A percentile compares a stretch with the other conserved stretches of the same genome.
These are phyloP conservation scores for Sebastes alutus DNA, from an alignment of 2,797 vertebrate species.

Conservation along the genomic window DNA sequence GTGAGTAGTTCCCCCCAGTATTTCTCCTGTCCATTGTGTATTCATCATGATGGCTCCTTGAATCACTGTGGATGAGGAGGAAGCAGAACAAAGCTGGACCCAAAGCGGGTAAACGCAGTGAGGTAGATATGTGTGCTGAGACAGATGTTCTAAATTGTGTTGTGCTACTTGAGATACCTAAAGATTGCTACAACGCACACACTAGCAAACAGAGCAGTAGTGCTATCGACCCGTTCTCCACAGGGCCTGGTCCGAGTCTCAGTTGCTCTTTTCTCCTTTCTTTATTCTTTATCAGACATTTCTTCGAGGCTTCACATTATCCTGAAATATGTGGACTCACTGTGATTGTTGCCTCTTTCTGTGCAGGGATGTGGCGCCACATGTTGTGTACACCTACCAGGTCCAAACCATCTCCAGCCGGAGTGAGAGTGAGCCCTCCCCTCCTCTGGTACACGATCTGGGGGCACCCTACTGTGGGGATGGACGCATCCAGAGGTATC, in stretches of 20 bases:
- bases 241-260: not conserved
- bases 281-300: conserved; percentile 3
- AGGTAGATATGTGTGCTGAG: conserved; percentile 14
- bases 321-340: not conserved
- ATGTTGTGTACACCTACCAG: conserved; percentile 87
- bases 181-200: not conserved
- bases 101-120: not conserved
- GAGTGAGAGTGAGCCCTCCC: conserved; percentile 91
- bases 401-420: conserved; percentile 85
- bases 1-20: conserved; percentile 62
- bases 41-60: conserved; percentile 65
- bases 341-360: conserved; percentile 14
- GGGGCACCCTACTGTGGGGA: conserved; percentile 96
- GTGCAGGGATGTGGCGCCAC: conserved; percentile 85
- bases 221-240: not conserved
- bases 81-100: conserved; percentile 34
- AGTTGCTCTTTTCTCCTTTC: not conserved
- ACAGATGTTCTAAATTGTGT: conserved; percentile 10
- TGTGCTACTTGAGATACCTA: not conserved
- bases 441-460: conserved; percentile 84
- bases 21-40: conserved; percentile 58
- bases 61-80: conserved; percentile 51
- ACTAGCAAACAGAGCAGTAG: conserved; percentile 17
- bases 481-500: conserved; percentile 93
- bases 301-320: conserved; percentile 1